Percentiles rank a stretch among this genome's conserved stretches.
Conservation (phyloP, 2,797 vertebrate genomes). For the Betta splendens region DNA sequence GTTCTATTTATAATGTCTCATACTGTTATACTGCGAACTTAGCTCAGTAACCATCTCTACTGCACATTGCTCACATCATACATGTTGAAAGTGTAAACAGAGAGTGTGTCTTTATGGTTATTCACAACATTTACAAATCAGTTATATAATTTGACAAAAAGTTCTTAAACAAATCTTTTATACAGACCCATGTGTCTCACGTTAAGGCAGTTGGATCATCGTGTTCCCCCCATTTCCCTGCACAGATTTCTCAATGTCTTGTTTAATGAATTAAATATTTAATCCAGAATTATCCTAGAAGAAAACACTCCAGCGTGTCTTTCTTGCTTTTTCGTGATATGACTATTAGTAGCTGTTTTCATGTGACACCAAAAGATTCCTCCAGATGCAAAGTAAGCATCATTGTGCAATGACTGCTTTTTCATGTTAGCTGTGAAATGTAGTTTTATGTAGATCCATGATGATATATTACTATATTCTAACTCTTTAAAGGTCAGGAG, state of each 20-base stretch:
- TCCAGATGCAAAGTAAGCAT: conserved; percentile 6
- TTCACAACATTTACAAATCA: conserved; percentile 1
- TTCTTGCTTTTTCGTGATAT: background rate
- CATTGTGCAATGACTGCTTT: conserved; percentile 19
- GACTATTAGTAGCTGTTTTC: conserved; percentile 8
- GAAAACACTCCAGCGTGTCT: background rate
- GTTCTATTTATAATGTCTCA: conserved; percentile 78
- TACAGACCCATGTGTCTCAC: too few relatives aligned
- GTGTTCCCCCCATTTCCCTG: too few relatives aligned
- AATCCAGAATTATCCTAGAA: too few relatives aligned
- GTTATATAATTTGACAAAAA: conserved; percentile 11
- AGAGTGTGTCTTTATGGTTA: conserved; percentile 13
- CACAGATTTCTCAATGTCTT: too few relatives aligned
- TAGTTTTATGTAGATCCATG: too few relatives aligned
- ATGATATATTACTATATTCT: too few relatives aligned
- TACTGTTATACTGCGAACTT: conserved; percentile 72
- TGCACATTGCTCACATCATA: conserved; percentile 50
- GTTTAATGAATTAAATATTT: too few relatives aligned
- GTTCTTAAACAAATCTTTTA: background rate
- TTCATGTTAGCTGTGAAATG: conserved; percentile 5
- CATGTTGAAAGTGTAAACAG: conserved; percentile 44
- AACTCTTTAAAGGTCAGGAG: conserved; percentile 6
- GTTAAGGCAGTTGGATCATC: too few relatives aligned
- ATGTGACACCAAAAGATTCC: conserved; percentile 7
- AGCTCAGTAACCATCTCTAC: conserved; percentile 60